Evolutionary conservation across 2,113 vertebrate species (phyloP).

Genomic region (Oenanthe oenanthe): DNA sequence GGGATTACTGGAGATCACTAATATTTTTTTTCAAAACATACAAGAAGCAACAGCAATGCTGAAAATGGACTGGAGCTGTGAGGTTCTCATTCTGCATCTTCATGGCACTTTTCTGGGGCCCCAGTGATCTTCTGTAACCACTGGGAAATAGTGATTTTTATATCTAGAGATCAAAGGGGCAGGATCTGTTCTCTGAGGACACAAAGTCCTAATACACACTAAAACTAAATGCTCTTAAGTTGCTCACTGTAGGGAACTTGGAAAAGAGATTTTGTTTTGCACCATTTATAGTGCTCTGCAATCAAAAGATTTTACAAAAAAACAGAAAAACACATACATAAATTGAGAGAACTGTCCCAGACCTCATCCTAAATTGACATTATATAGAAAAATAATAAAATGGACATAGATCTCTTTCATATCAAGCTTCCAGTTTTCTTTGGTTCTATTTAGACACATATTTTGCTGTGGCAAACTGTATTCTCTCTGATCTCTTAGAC

Average conservation of each 20-base stretch:
- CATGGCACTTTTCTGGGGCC: not conserved
- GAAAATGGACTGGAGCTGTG: not conserved
- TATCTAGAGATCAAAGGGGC: slow-evolving; percentile 38
- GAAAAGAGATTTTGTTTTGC: slow-evolving; percentile 29
- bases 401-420: not conserved
- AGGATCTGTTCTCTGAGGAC: slow-evolving; percentile 23
- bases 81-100: not conserved
- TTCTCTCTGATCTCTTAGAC: slow-evolving; percentile 26
- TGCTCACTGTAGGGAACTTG: slow-evolving; percentile 38
- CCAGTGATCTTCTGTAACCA: not conserved
- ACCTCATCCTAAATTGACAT: not conserved
- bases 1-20: not conserved
- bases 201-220: not conserved
- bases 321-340: not conserved
- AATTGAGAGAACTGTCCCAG: not conserved
- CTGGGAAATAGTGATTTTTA: slow-evolving; percentile 9
- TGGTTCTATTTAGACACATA: not conserved
- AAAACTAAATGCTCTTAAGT: slow-evolving; percentile 12
- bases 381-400: not conserved
- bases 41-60: not conserved
- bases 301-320: not conserved
- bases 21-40: not conserved
- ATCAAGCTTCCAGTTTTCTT: slow-evolving; percentile 21
- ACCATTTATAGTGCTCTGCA: not conserved
- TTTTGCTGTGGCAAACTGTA: not conserved